Conservation (phyloP, 2,113 vertebrate genomes). For the Globicephala melas region DNA sequence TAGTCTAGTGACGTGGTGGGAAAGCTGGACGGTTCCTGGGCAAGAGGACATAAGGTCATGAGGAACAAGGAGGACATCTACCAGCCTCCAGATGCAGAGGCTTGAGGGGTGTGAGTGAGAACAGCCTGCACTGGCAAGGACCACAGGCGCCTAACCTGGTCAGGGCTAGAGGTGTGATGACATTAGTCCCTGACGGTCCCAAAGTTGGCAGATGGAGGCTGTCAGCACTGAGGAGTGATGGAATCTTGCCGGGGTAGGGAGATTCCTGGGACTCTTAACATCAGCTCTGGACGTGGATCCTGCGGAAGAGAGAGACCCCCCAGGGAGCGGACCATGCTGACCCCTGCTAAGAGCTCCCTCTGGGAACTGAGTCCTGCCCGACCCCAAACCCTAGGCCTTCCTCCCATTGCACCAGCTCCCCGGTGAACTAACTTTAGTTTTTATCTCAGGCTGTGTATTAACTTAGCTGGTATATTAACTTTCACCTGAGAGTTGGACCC, state of each 20-base stretch:
- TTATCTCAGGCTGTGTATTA: background rate
- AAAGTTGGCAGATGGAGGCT: background rate
- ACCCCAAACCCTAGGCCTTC: background rate
- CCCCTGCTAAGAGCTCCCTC: background rate
- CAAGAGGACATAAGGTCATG: background rate
- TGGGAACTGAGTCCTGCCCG: background rate
- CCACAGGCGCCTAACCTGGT: background rate
- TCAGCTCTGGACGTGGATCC: background rate
- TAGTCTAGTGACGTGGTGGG: background rate
- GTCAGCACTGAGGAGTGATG: accelerated
- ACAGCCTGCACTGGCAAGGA: background rate
- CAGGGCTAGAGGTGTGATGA: background rate
- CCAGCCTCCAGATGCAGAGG: background rate
- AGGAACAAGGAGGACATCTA: background rate
- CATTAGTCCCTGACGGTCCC: background rate
- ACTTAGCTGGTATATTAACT: background rate
- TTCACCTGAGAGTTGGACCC: background rate
- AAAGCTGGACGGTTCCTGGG: background rate
- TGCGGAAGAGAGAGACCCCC: background rate
- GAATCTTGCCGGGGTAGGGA: background rate
- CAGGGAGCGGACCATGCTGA: background rate
- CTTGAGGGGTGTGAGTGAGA: background rate
- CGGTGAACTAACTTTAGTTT: background rate
- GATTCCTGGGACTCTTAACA: background rate
- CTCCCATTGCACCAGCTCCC: background rate